phyloP scores from a whole-genome alignment of 2,113 vertebrate genomes.

The Grus americana region DNA sequence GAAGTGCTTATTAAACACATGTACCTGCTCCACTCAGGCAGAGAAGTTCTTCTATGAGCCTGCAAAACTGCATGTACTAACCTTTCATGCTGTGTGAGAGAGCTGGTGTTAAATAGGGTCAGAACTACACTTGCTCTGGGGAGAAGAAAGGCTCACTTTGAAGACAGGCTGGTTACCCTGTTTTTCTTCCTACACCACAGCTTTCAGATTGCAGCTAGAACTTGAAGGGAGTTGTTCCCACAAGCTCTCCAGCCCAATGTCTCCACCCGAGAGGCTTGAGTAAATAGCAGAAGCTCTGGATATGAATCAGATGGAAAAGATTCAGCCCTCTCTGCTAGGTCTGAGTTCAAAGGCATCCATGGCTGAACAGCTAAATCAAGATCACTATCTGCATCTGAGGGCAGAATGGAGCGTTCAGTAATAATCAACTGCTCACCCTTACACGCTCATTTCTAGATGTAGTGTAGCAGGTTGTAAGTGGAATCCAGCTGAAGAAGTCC shows the following conservation, averaged over 20 bases:
- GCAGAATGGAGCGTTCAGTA: not conserved
- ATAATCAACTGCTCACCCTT: constrained; percentile 46
- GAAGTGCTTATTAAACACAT: not conserved
- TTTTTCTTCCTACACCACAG: constrained; percentile 64
- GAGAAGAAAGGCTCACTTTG: constrained; percentile 57
- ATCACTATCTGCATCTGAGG: constrained; percentile 41
- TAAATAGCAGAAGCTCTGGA: constrained; percentile 61
- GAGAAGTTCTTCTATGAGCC: not conserved
- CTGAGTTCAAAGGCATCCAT: constrained; percentile 61
- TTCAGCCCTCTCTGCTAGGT: constrained; percentile 42
- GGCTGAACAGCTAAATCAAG: constrained; percentile 53
- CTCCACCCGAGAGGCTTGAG: constrained; percentile 62
- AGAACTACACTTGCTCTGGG: constrained; percentile 49
- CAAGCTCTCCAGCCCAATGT: constrained; percentile 51
- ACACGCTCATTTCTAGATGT: not conserved
- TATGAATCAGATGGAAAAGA: constrained; percentile 68
- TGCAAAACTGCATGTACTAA: not conserved
- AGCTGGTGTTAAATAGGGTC: constrained; percentile 49
- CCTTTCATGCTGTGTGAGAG: not conserved
- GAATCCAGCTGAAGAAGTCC: not conserved
- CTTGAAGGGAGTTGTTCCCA: constrained; percentile 69
- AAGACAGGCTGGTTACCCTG: constrained; percentile 58
- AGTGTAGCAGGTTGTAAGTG: not conserved
- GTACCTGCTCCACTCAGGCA: not conserved
- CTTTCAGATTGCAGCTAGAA: constrained; percentile 58